Evolutionary conservation across 2,797 vertebrate species (phyloP), one percentile per base, ranked within the genome.

Genomic region (Anguilla obscura): DNA sequence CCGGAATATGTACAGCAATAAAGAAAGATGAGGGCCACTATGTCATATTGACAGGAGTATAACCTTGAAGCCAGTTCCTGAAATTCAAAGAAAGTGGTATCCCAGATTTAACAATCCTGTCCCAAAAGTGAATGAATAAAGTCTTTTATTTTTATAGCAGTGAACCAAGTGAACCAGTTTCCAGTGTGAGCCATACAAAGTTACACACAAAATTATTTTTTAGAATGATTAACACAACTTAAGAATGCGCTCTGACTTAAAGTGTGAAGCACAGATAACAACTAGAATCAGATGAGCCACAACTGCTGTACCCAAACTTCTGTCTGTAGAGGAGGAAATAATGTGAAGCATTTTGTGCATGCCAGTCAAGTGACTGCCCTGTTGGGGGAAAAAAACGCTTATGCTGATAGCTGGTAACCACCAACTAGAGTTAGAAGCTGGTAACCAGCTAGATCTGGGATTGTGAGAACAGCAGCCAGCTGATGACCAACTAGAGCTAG

Each of bases 51-150:
- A 45, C 60, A 69, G 33, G 24, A 69, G 54, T 85, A 30, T 16
- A 54, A 10, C 48, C 50, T 52, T 84, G 83, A 85, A 58, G 8
- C n/a, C 36, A 85, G 16, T 63, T 1, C 3, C 33, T 21, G 36
- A 33, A 74, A 74, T 36, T 76, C 14, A 79, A 79, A 79, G 16
- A 69, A 86, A 84, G 63, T 27, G 14, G 76, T 63, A 50, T 27
- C 36, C 24, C 63, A 74, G 27, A 87, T 87, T 52, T 50, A 84
- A 87, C n/a, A 21, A 30, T 69, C 27, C 16, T n/a, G 45, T 69
- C 87, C 63, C 27, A 84, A 21, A 85, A 30, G 33, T 58, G 5
- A 40, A 50, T 12, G 18, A 86, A 66, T 54, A 50, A 85, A 50
- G 18, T 33, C n/a, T 84, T 84, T 84, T 3, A 24, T 84, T 84